Evolutionary conservation across 2,113 vertebrate species (phyloP), one percentile per base, ranked within the genome.

Genomic region (Phalacrocorax pelagicus): DNA sequence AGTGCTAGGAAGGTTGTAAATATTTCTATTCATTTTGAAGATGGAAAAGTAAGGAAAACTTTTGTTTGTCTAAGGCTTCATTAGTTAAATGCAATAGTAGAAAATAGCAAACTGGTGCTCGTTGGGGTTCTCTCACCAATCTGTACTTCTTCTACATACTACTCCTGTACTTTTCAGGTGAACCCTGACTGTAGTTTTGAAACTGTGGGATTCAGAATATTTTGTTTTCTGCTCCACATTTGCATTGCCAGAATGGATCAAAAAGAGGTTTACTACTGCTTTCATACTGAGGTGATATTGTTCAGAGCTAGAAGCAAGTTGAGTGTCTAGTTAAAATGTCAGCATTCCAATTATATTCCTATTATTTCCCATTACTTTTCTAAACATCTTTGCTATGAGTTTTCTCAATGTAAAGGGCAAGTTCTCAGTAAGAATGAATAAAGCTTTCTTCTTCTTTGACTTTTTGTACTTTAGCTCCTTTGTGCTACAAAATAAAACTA

Each of bases 351-450:
- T 96, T 92, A 77, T 82, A 82, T 70, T 90, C 32, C 23, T 83
- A 27, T 94, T 90, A 85, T 74, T 94, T 92, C n/a, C 46, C 32
- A 47, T 36, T 86, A 70, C 6, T 73, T 96, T 95, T 78, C 67
- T 86, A 92, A 95, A 93, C 29, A 88, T 44, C 16, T 78, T 88
- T 79, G 23, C 26, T 81, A 15, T 38, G 29, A 83, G 15, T 83
- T 88, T 93, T 92, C 34, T 8, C 19, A 61, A 51, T 16, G 10
- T 86, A 83, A 90, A 92, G n/a, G 51, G 21, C 59, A 94, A 90
- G 5, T 70, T 77, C 38, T 90, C 67, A 52, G 18, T 70, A 72
- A 75, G n/a, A 96, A 83, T 74, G 18, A 92, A 66, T 51, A 73
- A 65, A 6, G 42, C 1, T 11, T 0, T n/a, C 1, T 62, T 54